These are phyloP conservation scores for Campaea margaritaria DNA, from an alignment of 2,888 invertebrate genomes.

Conservation along the genomic window DNA sequence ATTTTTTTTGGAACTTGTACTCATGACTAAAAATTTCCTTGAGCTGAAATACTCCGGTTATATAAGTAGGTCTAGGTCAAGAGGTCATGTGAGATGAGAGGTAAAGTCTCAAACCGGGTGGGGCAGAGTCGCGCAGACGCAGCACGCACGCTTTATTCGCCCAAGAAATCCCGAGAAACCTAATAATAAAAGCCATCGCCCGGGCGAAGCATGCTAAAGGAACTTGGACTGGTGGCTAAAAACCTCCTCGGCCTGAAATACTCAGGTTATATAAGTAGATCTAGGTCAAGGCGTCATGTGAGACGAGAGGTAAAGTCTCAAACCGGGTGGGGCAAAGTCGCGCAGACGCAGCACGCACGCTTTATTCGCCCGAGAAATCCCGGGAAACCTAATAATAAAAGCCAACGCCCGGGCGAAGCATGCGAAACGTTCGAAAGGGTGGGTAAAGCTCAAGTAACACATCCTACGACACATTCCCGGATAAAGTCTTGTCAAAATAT, in stretches of 20 bases:
- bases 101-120: background rate
- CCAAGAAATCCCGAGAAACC: background rate
- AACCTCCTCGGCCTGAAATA: too few species aligned
- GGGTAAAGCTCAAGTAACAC: background rate
- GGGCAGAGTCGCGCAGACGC: conserved; percentile 3
- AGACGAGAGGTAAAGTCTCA: background rate
- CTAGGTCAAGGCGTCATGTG: background rate
- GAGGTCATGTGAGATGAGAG: background rate
- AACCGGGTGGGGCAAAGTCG: background rate
- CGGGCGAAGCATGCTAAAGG: too few species aligned
- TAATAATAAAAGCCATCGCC: background rate
- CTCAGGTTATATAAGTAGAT: background rate
- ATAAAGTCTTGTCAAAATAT: background rate
- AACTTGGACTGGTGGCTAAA: too few species aligned
- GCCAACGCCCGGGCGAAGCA: too few species aligned
- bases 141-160: background rate
- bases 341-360: conserved; percentile 1
- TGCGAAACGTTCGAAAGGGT: too few species aligned
- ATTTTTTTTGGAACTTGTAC: background rate
- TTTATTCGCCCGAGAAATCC: background rate
- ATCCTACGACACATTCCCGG: background rate
- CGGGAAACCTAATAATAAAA: background rate
- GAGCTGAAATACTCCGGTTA: too few species aligned
- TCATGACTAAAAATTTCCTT: too few species aligned
- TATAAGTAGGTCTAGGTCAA: background rate